These are phyloP conservation scores for Laspeyria flexula DNA, from an alignment of 2,888 invertebrate species.

Conservation along the genomic window DNA sequence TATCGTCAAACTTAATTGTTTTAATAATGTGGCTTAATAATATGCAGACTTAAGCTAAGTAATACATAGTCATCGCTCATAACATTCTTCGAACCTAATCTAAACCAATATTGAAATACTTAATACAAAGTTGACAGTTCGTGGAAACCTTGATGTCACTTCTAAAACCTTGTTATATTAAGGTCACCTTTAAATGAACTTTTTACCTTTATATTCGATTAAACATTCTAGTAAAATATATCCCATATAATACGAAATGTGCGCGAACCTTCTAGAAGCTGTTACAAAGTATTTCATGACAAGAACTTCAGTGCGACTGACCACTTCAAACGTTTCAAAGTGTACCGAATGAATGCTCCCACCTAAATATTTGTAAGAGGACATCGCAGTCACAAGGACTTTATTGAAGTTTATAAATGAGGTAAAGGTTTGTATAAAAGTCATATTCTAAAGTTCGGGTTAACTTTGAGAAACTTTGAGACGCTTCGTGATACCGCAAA, in stretches of 20 bases:
- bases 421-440: background rate
- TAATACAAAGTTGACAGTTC: too few species aligned
- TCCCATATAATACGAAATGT: background rate
- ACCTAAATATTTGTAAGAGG: conserved; percentile 24
- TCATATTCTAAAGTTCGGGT: background rate
- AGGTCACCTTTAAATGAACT: too few species aligned
- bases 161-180: too few species aligned
- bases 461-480: conserved; percentile 4
- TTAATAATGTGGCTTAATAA: too few species aligned
- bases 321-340: conserved; percentile 57
- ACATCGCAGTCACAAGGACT: conserved; percentile 3
- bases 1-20: too few species aligned
- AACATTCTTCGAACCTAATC: too few species aligned
- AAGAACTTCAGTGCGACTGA: conserved; percentile 37
- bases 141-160: too few species aligned
- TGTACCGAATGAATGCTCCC: conserved; percentile 19
- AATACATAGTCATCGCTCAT: too few species aligned
- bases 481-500: background rate
- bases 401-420: conserved; percentile 10
- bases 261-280: conserved; percentile 35
- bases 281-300: conserved; percentile 51
- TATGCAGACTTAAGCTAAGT: too few species aligned
- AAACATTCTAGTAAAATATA: background rate
- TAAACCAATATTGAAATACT: too few species aligned
- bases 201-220: too few species aligned